Conservation (phyloP, 2,113 vertebrate genomes). For the Heptranchias perlo region DNA sequence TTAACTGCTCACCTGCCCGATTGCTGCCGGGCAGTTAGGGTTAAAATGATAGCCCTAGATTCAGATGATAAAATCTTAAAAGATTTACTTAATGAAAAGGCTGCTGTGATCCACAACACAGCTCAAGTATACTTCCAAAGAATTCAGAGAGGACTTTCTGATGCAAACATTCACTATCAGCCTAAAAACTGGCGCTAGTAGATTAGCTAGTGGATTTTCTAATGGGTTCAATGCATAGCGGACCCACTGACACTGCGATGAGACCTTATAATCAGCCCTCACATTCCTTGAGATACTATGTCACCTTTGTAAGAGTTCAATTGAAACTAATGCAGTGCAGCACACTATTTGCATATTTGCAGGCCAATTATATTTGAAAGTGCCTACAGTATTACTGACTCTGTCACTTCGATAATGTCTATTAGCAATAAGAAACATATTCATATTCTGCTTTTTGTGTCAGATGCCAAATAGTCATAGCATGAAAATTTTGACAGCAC, state of each 20-base stretch:
- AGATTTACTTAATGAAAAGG: not conserved
- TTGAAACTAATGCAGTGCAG: not conserved
- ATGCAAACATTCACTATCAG: not conserved
- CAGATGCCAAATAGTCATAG: not conserved
- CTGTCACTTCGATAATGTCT: conserved; percentile 24
- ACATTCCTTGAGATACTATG: not conserved
- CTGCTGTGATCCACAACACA: not conserved
- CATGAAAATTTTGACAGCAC: conserved; percentile 3
- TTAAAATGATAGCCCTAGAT: not conserved
- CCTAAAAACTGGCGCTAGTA: not conserved
- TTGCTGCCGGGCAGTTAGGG: not conserved
- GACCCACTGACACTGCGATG: not conserved
- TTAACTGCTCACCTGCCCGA: not conserved
- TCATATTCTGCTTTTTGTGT: not conserved
- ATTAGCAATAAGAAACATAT: not conserved
- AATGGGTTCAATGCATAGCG: too few species aligned
- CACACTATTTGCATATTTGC: conserved; percentile 22
- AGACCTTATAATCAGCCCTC: conserved; percentile 21
- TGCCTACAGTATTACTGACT: not conserved
- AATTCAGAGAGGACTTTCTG: not conserved
- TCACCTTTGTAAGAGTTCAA: not conserved
- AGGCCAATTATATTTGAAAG: conserved; percentile 21
- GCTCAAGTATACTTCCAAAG: not conserved
- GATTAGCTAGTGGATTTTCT: too few species aligned
- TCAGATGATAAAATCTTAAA: not conserved